These are phyloP conservation scores for Lepidonotus clava DNA, from an alignment of 2,888 invertebrate species.

Conservation along the genomic window DNA sequence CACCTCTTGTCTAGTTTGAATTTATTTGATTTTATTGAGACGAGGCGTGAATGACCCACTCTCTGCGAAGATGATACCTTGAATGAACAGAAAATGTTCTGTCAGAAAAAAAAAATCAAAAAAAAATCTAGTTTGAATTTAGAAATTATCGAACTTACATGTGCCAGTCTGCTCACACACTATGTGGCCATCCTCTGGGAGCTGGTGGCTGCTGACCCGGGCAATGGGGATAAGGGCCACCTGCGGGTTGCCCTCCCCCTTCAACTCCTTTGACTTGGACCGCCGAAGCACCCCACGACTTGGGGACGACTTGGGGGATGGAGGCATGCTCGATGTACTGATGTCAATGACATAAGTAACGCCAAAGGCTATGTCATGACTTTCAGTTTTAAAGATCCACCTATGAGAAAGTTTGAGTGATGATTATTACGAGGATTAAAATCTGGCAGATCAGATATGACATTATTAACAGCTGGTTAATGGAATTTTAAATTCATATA, in stretches of 20 bases:
- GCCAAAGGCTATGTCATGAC: conserved; percentile 93
- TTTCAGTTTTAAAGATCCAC: conserved; percentile 93
- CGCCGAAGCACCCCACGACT: background rate
- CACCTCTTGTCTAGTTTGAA: too few relatives aligned
- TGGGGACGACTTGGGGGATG: background rate
- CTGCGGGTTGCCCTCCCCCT: conserved; percentile 3
- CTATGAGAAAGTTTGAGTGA: conserved; percentile 83
- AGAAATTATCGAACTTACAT: too few relatives aligned
- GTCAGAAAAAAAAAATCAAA: too few relatives aligned
- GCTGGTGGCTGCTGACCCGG: conserved; percentile 88
- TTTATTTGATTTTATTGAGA: too few relatives aligned
- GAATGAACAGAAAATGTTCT: too few relatives aligned
- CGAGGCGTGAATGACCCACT: too few relatives aligned
- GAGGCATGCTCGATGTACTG: background rate
- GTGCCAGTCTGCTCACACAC: conserved; percentile 89
- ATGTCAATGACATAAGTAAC: conserved; percentile 82
- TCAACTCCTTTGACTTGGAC: conserved; percentile 33
- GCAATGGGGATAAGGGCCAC: conserved; percentile 84
- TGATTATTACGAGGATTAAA: too few relatives aligned
- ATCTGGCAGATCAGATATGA: too few relatives aligned
- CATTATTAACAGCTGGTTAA: too few relatives aligned
- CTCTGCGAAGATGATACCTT: too few relatives aligned
- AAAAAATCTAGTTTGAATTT: too few relatives aligned
- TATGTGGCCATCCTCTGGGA: conserved; percentile 89
- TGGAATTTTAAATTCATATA: too few relatives aligned